Conservation (phyloP, 2,888 invertebrate genomes). For the Lithosia quadra region DNA sequence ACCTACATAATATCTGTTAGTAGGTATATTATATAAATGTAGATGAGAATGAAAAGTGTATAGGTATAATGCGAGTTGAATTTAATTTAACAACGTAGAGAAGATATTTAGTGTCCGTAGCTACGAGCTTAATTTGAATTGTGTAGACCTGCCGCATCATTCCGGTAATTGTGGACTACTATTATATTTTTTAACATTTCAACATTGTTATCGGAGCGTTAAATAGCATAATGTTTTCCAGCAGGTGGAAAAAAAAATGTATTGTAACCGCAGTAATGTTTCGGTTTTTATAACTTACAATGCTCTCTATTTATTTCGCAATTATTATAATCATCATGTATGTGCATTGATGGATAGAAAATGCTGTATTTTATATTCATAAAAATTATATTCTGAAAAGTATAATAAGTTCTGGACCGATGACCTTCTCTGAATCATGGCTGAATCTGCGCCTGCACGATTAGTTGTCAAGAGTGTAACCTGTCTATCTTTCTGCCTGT, state of each 20-base stretch:
- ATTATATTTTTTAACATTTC: slow-evolving; percentile 55
- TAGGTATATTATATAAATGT: too few relatives aligned
- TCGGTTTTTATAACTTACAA: slow-evolving; percentile 38
- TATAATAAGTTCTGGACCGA: neutral
- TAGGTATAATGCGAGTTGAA: neutral
- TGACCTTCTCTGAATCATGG: neutral
- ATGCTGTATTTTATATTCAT: neutral
- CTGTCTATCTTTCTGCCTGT: neutral
- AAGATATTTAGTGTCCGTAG: slow-evolving; percentile 21
- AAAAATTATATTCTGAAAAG: neutral
- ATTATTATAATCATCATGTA: slow-evolving; percentile 35
- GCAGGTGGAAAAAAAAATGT: slow-evolving; percentile 56
- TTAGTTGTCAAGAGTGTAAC: too few relatives aligned
- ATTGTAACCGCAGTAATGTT: slow-evolving; percentile 49
- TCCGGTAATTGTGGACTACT: slow-evolving; percentile 54
- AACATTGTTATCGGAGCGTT: slow-evolving; percentile 67
- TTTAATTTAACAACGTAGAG: slow-evolving; percentile 6
- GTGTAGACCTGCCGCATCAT: slow-evolving; percentile 59
- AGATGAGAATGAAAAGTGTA: neutral
- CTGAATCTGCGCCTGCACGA: neutral
- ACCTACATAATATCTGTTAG: too few relatives aligned
- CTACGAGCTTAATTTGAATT: slow-evolving; percentile 55
- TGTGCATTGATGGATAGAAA: neutral
- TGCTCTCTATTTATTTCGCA: slow-evolving; percentile 26
- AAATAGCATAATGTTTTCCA: slow-evolving; percentile 56